These are phyloP conservation scores for Gymnocheta viridis DNA, from an alignment of 2,888 invertebrate genomes.

Conservation along the genomic window DNA sequence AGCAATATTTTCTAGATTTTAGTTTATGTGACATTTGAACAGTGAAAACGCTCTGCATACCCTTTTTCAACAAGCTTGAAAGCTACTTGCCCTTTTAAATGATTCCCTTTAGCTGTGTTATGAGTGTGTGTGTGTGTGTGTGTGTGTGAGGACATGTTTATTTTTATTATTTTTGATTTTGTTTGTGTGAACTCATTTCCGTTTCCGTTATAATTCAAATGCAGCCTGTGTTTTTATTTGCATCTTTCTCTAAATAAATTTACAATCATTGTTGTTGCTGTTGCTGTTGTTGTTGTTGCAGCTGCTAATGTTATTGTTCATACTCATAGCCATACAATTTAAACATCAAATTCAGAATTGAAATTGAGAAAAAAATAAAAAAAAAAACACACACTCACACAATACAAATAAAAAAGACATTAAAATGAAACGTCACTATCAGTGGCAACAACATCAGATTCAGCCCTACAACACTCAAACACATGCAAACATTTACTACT, in stretches of 20 bases:
- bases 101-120: background rate
- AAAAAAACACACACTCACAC: too few species aligned
- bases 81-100: constrained; percentile 10
- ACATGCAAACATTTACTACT: constrained; percentile 40
- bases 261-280: constrained; percentile 42
- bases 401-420: background rate
- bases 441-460: constrained; percentile 49
- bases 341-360: constrained; percentile 67
- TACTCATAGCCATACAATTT: constrained; percentile 65
- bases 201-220: constrained; percentile 68
- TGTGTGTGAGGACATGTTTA: constrained; percentile 5
- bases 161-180: constrained; percentile 63
- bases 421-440: constrained; percentile 58
- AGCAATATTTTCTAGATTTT: constrained; percentile 49
- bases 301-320: constrained; percentile 56
- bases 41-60: constrained; percentile 13
- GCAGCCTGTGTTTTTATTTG: constrained; percentile 64
- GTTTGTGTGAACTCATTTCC: constrained; percentile 69
- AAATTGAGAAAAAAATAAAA: constrained; percentile 36
- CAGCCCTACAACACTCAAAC: constrained; percentile 50
- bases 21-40: constrained; percentile 10
- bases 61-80: constrained; percentile 8
- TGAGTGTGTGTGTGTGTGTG: background rate
- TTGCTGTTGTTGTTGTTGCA: constrained; percentile 17
- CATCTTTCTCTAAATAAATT: constrained; percentile 33